Conservation (phyloP, 2,113 vertebrate species). For the Tetrax tetrax region DNA sequence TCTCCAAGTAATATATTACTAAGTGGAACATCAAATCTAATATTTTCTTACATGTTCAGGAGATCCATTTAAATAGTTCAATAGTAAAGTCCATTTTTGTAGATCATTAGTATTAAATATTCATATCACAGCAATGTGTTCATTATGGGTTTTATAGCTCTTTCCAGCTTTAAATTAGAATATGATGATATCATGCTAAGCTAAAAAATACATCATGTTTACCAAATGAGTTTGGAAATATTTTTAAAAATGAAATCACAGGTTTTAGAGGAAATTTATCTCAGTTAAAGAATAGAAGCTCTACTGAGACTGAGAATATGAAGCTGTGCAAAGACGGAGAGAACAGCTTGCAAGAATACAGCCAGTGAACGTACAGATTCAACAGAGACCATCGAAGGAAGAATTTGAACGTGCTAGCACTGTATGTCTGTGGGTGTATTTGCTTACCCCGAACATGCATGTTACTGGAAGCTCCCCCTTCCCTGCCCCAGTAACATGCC, state of each 20-base stretch:
- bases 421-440: background rate
- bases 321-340: background rate
- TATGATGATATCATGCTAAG: background rate
- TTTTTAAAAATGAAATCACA: background rate
- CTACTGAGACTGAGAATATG: background rate
- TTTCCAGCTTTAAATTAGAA: background rate
- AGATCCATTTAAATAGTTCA: constrained; percentile 7
- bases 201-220: background rate
- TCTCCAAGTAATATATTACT: background rate
- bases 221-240: background rate
- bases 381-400: background rate
- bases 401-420: background rate
- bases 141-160: background rate
- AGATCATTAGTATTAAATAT: constrained; percentile 35
- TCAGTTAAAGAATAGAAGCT: background rate
- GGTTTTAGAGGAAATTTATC: background rate
- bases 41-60: background rate
- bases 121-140: background rate
- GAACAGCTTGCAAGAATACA: background rate
- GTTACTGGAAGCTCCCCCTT: background rate
- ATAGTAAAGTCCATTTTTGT: background rate
- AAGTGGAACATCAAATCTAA: background rate
- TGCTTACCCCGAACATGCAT: background rate
- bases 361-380: background rate
- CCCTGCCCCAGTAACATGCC: background rate